Evolutionary conservation across 2,888 invertebrate species (phyloP).

Genomic region (Dastarcus helophoroides): DNA sequence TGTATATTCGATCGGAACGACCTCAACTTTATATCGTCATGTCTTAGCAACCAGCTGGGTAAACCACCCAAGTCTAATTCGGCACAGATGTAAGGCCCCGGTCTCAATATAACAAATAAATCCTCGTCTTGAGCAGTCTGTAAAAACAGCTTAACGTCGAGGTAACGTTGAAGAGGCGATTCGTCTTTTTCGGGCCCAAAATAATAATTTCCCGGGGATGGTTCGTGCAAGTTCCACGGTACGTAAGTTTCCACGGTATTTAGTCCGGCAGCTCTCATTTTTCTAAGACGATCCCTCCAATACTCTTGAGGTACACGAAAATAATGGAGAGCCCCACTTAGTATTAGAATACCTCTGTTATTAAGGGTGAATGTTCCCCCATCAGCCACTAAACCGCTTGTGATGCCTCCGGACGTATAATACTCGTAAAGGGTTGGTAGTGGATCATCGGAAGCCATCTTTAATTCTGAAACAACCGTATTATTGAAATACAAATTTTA

Average conservation of each 20-base stretch:
- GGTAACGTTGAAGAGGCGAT: conserved; percentile 36
- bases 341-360: conserved; percentile 34
- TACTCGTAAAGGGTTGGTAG: conserved; percentile 38
- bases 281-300: conserved; percentile 69
- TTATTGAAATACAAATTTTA: no score
- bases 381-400: conserved; percentile 24
- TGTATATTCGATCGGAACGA: conserved; percentile 29
- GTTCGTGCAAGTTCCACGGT: conserved; percentile 84
- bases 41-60: conserved; percentile 25
- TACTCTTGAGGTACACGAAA: conserved; percentile 67
- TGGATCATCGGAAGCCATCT: no score
- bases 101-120: conserved; percentile 64
- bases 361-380: conserved; percentile 34
- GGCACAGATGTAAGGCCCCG: conserved; percentile 85
- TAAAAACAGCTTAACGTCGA: conserved; percentile 52
- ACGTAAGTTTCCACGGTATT: conserved; percentile 78
- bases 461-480: no score
- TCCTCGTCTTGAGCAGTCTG: conserved; percentile 62
- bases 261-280: conserved; percentile 70
- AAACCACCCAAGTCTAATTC: conserved; percentile 58
- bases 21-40: conserved; percentile 36
- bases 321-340: conserved; percentile 63
- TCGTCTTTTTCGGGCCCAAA: conserved; percentile 52
- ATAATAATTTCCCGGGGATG: conserved; percentile 50
- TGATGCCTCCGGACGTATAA: conserved; percentile 33